Conservation (phyloP, 2,888 invertebrate genomes). For the Drosophila kambysellisi region DNA sequence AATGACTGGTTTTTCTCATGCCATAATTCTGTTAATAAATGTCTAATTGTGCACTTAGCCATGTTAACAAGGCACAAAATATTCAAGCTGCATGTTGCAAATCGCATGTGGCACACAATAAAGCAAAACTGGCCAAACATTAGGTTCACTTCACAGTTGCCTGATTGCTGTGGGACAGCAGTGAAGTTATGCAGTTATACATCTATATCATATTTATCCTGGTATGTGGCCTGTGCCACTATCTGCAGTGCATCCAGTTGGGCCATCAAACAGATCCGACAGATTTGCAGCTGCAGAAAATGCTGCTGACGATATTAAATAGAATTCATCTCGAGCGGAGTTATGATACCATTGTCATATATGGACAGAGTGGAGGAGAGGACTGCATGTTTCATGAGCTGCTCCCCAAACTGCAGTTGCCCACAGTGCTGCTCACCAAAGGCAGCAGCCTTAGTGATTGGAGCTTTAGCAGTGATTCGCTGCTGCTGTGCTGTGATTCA, state of each 20-base stretch:
- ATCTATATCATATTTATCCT: slow-evolving; percentile 2
- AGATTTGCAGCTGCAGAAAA: background rate
- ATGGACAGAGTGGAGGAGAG: slow-evolving; percentile 33
- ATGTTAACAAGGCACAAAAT: no score
- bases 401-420: slow-evolving; percentile 19
- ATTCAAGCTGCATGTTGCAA: no score
- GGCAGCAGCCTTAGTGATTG: slow-evolving; percentile 46
- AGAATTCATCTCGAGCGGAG: slow-evolving; percentile 39
- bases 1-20: no score
- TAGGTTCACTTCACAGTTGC: slow-evolving; percentile 34
- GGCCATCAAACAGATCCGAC: accelerated
- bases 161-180: slow-evolving; percentile 20
- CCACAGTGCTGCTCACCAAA: slow-evolving; percentile 31
- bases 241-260: slow-evolving; percentile 14
- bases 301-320: slow-evolving; percentile 28
- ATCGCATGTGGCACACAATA: background rate
- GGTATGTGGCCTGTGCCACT: background rate
- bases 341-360: slow-evolving; percentile 45
- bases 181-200: slow-evolving; percentile 21
- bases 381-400: slow-evolving; percentile 49
- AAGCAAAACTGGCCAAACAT: background rate
- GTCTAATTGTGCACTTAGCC: no score
- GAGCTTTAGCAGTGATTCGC: slow-evolving; percentile 7
- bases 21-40: no score
- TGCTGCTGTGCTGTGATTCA: no score